phyloP scores from a whole-genome alignment of 1,140 invertebrate genomes.

The Aphis gossypii region DNA sequence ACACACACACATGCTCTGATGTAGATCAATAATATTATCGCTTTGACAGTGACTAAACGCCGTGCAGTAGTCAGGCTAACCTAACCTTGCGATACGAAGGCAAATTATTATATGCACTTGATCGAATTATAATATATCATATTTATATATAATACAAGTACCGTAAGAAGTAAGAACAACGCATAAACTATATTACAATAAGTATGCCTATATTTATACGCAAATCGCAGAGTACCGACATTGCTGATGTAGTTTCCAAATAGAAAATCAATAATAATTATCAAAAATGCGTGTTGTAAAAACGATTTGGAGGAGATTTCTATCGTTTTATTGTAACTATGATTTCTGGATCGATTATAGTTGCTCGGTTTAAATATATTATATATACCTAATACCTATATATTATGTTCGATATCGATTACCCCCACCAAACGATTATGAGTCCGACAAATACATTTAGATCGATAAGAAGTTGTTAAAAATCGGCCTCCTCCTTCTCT shows the following conservation, averaged over 20 bases:
- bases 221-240: background rate
- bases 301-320: background rate
- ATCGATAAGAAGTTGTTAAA: background rate
- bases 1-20: background rate
- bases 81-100: background rate
- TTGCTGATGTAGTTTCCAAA: background rate
- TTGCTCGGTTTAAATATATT: background rate
- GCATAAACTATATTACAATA: background rate
- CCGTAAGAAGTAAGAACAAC: background rate
- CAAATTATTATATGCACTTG: background rate
- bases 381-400: background rate
- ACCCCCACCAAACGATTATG: background rate
- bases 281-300: background rate
- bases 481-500: background rate
- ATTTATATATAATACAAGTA: background rate
- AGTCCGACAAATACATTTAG: background rate
- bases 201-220: background rate
- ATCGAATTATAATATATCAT: background rate
- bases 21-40: background rate
- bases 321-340: background rate
- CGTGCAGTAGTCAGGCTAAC: background rate
- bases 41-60: background rate
- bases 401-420: background rate
- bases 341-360: background rate
- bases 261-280: conserved; percentile 11